Evolutionary conservation across 1,140 invertebrate species (phyloP), one percentile per base, ranked within the genome.

Genomic region (Drosophila littoralis): DNA sequence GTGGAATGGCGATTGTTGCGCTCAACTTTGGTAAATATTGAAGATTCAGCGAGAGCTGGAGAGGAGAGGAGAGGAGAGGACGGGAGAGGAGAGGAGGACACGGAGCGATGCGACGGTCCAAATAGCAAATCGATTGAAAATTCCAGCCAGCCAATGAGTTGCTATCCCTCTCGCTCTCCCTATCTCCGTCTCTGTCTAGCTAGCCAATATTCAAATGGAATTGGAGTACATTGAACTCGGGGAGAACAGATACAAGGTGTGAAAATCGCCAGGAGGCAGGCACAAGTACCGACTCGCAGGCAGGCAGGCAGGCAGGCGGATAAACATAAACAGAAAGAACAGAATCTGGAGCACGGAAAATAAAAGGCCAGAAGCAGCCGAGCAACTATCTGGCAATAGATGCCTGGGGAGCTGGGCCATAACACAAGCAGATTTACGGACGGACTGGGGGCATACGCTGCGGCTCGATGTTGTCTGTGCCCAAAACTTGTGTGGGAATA

Each of bases 131-230:
- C 72, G 69, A 86, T 79, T 51, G 50, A 64, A 61, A 69, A 52
- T 40, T 35, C 48, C 42, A 38, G 43, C 35, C 54, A 28, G 22
- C 22, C 36, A 57, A 35, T 35, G 33, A 48, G 13, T 45, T 35
- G 4, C 51, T 2, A 10, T 42, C 10, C 2, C 38, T 60, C 17
- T 8, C 36, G 9, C 52, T 3, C 45, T 33, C 66, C 52, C 45
- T 38, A 33, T n/a, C 45, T 17, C 43, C 17, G 7, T 36, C 45
- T 46, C 40, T 45, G 8, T 51, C 8, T 15, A 45, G 36, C 33
- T 65, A 50, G 58, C 81, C 77, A 77, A 84, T 84, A 84, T 84
- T 74, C 67, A 72, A 86, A 86, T 79, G 71, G 70, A 76, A 79
- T 82, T 82, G 52, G 45, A 15, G 82, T 60, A 46, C 82, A 72